Evolutionary conservation across 1,140 invertebrate species (phyloP).

Genomic region (Drosophila takahashii): DNA sequence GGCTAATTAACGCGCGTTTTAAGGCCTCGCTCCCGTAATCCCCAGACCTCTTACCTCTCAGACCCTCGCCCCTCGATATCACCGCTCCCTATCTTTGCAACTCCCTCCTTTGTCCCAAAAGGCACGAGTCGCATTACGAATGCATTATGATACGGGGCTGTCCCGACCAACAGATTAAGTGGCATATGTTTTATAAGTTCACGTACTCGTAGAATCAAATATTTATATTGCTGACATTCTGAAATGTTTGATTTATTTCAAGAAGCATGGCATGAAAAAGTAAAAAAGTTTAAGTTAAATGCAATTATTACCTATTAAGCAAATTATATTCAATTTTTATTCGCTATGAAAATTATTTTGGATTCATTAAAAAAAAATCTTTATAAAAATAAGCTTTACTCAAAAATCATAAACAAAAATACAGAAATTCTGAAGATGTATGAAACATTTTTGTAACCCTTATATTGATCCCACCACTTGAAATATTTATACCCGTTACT

Average conservation of each 20-base stretch:
- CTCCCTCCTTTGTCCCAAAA: constrained; percentile 32
- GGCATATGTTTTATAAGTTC: constrained; percentile 20
- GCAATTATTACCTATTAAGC: no score
- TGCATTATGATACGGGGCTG: constrained; percentile 32
- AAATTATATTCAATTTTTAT: no score
- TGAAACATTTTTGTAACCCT: no score
- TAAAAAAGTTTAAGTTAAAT: no score
- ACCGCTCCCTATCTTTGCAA: constrained; percentile 11
- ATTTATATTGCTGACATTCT: neutral
- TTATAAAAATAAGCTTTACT: no score
- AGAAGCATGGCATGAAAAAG: no score
- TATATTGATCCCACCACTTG: no score
- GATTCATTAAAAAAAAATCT: no score
- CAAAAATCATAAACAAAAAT: no score
- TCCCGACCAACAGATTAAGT: constrained; percentile 3
- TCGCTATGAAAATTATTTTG: no score
- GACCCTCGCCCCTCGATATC: neutral
- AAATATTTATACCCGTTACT: no score
- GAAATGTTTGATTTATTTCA: neutral
- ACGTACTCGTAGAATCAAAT: neutral
- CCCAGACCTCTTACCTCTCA: constrained; percentile 3
- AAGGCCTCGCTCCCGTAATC: constrained; percentile 44
- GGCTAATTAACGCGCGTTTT: constrained; percentile 74
- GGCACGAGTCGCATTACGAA: constrained; percentile 49
- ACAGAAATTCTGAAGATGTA: no score